Evolutionary conservation across 1,140 invertebrate genomes (phyloP).

Genomic region (Zaprionus nigranus): DNA sequence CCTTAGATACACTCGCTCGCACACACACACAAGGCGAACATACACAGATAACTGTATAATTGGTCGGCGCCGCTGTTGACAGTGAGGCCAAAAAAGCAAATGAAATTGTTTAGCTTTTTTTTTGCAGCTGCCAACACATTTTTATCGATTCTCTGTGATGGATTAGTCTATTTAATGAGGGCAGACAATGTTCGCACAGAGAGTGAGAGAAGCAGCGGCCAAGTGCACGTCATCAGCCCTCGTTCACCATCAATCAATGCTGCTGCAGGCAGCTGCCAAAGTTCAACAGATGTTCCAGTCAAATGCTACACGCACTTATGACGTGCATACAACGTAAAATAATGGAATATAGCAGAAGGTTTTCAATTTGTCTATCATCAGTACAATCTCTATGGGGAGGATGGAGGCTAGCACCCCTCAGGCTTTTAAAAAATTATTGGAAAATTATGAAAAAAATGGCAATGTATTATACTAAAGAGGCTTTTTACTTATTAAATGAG

Average conservation of each 20-base stretch:
- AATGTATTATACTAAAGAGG: background rate
- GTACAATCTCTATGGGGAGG: background rate
- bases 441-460: background rate
- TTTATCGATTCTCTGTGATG: constrained; percentile 48
- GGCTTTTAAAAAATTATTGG: background rate
- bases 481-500: background rate
- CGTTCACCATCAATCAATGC: constrained; percentile 43
- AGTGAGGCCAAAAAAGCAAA: constrained; percentile 53
- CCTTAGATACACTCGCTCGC: constrained; percentile 19
- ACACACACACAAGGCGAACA: constrained; percentile 5
- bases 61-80: constrained; percentile 64
- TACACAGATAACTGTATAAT: constrained; percentile 38
- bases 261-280: constrained; percentile 40
- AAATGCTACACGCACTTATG: constrained; percentile 41
- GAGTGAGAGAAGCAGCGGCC: background rate
- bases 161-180: constrained; percentile 28
- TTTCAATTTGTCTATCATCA: background rate
- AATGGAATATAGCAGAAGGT: background rate
- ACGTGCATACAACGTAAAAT: constrained; percentile 21
- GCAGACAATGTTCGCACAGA: background rate
- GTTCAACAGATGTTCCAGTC: constrained; percentile 41
- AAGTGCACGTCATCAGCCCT: constrained; percentile 19
- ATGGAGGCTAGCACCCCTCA: background rate
- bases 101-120: constrained; percentile 39
- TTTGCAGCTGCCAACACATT: constrained; percentile 36